Evolutionary conservation across 2,113 vertebrate genomes (phyloP), one percentile per base, ranked within the genome.

Genomic region (Carlito syrichta): DNA sequence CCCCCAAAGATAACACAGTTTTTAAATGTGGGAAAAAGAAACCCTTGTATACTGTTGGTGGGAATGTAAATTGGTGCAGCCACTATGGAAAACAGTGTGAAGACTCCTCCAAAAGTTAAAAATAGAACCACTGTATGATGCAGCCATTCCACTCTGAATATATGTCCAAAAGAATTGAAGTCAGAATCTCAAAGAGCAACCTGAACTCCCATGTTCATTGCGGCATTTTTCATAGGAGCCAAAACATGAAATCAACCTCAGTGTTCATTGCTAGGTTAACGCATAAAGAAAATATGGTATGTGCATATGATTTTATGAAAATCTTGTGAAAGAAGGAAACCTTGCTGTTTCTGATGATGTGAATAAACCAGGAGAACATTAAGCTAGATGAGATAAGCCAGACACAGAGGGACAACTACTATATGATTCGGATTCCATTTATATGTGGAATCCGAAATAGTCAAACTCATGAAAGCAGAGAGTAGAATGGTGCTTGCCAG

Each of bases 221-320:
- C 23, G 58, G 48, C 1, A 0, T 66, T 14, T 35, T 10, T 38
- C 43, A 30, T 27, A 48, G 2, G 3, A 66, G 30, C 32, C 23
- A 25, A 58, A 63, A 86, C 30, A 25, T 1, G 30, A 60, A 60
- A 25, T 23, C 48, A 25, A 35, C n/a, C 25, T 13, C 35, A 16
- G 8, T 25, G 50, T 5, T 43, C 50, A 9, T 4, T 5, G 25
- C 2, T n/a, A 20, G 69, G 7, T 38, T 30, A 60, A 35, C 0
- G 11, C 5, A 50, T 27, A 11, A 66, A n/a, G 73, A 9, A 32
- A 63, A 23, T 38, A 19, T 6, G 4, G 38, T 11, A 20, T 3
- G 45, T 9, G 54, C 17, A 25, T 32, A 8, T 9, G 20, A 1
- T 17, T 71, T 35, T 7, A 22, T n/a, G 73, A 6, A 6, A 3